Percentiles rank a stretch among this genome's conserved stretches.
These are phyloP conservation scores for Stegastes partitus DNA, from an alignment of 2,113 vertebrate genomes.

Conservation along the genomic window DNA sequence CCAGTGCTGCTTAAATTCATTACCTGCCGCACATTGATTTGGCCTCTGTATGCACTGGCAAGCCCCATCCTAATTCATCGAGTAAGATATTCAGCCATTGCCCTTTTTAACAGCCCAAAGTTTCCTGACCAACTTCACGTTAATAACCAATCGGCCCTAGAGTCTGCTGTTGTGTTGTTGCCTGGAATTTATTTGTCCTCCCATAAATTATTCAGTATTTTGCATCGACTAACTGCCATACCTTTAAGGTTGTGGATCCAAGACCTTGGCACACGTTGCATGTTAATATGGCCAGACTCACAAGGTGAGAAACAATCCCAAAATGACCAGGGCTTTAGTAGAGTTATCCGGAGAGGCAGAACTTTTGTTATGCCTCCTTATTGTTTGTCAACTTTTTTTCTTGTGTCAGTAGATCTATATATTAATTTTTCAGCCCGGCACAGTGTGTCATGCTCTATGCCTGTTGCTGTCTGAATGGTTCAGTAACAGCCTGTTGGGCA, in stretches of 20 bases:
- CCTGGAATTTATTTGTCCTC: constrained; percentile 84
- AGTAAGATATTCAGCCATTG: constrained; percentile 80
- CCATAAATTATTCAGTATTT: constrained; percentile 88
- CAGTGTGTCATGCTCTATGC: constrained; percentile 11
- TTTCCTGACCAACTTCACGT: constrained; percentile 79
- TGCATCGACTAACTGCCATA: constrained; percentile 88
- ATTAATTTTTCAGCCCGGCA: not conserved
- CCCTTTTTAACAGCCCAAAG: constrained; percentile 81
- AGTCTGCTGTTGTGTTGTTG: constrained; percentile 79
- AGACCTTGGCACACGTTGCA: constrained; percentile 82
- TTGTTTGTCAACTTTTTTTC: constrained; percentile 21
- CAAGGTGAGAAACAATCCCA: constrained; percentile 65
- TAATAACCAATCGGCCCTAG: constrained; percentile 81
- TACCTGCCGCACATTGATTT: constrained; percentile 66
- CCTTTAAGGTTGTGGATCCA: constrained; percentile 82
- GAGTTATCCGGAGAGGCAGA: constrained; percentile 23
- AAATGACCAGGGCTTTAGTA: constrained; percentile 54
- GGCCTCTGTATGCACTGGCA: constrained; percentile 54
- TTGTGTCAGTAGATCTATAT: not conserved
- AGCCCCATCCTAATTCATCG: constrained; percentile 70
- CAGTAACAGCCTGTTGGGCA: constrained; percentile 76
- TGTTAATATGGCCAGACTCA: constrained; percentile 75
- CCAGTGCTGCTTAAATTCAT: constrained; percentile 57
- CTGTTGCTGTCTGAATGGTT: constrained; percentile 41
- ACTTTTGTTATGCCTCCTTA: constrained; percentile 29